phyloP scores from a whole-genome alignment of 2,113 vertebrate species.

The Catagonus wagneri region DNA sequence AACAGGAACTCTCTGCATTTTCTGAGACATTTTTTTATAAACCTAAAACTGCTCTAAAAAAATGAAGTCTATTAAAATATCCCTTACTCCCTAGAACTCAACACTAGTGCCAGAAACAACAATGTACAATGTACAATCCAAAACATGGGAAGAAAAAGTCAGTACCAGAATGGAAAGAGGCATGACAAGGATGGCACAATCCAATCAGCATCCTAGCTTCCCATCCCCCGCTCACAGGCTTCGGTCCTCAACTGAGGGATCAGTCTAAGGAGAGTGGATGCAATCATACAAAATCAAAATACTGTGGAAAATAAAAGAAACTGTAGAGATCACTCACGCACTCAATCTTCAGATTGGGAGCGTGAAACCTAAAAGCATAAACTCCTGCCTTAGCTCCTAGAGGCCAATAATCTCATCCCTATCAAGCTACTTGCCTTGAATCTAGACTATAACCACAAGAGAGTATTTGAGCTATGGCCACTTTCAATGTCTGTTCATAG shows the following conservation, averaged over 20 bases:
- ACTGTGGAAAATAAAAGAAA: not conserved
- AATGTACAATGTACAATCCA: not conserved
- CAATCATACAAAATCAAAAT: conserved; percentile 3
- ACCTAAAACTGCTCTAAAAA: conserved; percentile 30
- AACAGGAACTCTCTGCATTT: not conserved
- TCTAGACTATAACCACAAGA: not conserved
- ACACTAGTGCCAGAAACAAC: not conserved
- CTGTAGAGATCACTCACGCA: not conserved
- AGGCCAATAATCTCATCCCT: not conserved
- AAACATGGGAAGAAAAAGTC: conserved; percentile 34
- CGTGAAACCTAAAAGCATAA: not conserved
- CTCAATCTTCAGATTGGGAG: not conserved
- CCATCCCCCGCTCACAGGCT: not conserved
- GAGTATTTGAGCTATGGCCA: not conserved
- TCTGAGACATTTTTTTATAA: not conserved
- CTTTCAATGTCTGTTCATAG: not conserved
- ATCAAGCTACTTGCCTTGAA: conserved; percentile 12
- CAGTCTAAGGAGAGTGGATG: not conserved
- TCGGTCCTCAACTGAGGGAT: not conserved
- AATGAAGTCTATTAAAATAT: not conserved
- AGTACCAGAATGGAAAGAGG: not conserved
- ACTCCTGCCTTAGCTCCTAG: not conserved
- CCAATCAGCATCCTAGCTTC: not conserved
- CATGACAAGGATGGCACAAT: not conserved
- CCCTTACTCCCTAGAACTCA: not conserved